Conservation (phyloP, 2,888 invertebrate species). For the Hermaeophaga mercurialis region DNA sequence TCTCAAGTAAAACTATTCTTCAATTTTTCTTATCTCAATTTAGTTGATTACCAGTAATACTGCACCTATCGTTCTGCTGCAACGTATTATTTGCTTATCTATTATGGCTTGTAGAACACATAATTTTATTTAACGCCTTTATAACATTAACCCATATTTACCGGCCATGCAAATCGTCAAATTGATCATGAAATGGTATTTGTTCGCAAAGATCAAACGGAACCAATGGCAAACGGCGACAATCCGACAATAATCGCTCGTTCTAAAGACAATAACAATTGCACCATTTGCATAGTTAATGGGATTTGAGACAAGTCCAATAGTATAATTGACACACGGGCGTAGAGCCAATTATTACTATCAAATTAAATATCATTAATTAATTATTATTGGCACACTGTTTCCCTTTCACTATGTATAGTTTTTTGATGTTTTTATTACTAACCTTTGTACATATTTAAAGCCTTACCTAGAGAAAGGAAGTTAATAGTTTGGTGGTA, state of each 20-base stretch:
- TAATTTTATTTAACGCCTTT: conserved; percentile 1
- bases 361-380: neutral
- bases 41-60: too few relatives aligned
- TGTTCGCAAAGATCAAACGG: conserved; percentile 12
- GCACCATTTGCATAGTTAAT: conserved; percentile 27
- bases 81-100: conserved; percentile 1
- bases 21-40: neutral
- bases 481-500: too few relatives aligned
- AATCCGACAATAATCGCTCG: conserved; percentile 18
- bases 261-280: conserved; percentile 30
- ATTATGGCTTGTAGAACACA: neutral
- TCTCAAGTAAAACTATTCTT: neutral
- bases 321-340: conserved; percentile 8
- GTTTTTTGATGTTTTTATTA: too few relatives aligned
- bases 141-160: conserved; percentile 1
- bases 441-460: too few relatives aligned
- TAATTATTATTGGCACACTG: neutral
- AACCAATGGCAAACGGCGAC: conserved; percentile 18
- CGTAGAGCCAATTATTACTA: neutral
- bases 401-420: neutral
- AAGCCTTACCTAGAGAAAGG: too few relatives aligned
- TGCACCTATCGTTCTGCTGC: neutral
- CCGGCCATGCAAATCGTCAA: neutral
- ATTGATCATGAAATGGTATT: conserved; percentile 1
- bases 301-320: conserved; percentile 26